Conservation (phyloP, 2,888 invertebrate species). For the Electrophaes corylata region DNA sequence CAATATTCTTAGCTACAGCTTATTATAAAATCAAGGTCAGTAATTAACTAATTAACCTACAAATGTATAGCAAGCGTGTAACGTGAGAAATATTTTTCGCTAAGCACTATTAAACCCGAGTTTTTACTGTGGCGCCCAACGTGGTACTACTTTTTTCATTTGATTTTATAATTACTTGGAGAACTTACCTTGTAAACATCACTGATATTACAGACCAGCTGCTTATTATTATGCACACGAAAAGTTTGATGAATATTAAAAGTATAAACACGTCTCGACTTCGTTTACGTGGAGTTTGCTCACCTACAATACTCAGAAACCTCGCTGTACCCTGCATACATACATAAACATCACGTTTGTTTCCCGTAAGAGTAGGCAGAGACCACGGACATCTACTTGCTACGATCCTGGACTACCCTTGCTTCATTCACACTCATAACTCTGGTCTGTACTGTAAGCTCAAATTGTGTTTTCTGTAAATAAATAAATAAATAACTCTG, state of each 20-base stretch:
- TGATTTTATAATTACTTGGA: neutral
- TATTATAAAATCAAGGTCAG: neutral
- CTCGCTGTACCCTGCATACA: no score
- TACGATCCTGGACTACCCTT: no score
- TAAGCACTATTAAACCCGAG: neutral
- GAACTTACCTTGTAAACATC: neutral
- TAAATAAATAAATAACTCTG: no score
- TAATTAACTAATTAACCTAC: neutral
- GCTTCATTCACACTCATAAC: no score
- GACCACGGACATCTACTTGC: no score
- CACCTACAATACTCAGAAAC: no score
- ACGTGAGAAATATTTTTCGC: no score
- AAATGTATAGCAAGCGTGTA: neutral
- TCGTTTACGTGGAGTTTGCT: no score
- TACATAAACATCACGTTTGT: no score
- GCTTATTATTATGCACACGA: neutral
- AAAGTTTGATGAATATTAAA: neutral
- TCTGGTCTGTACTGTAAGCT: no score
- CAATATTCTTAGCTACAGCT: neutral
- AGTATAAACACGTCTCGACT: neutral
- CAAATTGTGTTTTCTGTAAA: no score
- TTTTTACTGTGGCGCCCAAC: conserved; percentile 6
- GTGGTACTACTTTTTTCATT: conserved; percentile 3
- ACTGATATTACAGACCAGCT: neutral
- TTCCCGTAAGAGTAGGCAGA: no score